Percentiles rank a stretch among this genome's conserved stretches.
phyloP scores from a whole-genome alignment of 2,113 vertebrate genomes.

The Menura novaehollandiae region DNA sequence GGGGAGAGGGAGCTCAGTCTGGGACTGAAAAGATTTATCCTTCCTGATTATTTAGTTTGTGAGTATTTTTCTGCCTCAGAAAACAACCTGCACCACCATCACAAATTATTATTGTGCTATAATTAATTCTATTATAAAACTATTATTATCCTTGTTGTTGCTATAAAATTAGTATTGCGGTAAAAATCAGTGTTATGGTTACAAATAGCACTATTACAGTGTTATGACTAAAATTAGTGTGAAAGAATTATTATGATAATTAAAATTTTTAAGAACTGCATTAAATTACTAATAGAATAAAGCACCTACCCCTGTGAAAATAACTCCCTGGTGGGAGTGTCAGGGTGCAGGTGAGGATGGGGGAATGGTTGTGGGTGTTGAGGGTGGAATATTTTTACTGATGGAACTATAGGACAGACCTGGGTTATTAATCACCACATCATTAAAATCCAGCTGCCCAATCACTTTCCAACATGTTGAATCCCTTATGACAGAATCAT shows the following conservation, averaged over 20 bases:
- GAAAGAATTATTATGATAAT: not conserved
- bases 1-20: fast-evolving
- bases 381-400: not conserved
- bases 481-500: too few relatives aligned
- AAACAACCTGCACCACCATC: not conserved
- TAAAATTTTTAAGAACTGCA: not conserved
- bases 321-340: not conserved
- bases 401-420: not conserved
- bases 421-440: fast-evolving
- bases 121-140: not conserved
- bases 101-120: not conserved
- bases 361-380: not conserved
- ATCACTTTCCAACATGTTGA: not conserved
- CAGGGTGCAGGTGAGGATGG: not conserved
- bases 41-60: not conserved
- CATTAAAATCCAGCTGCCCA: not conserved
- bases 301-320: not conserved
- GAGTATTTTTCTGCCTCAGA: not conserved
- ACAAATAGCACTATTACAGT: not conserved
- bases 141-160: not conserved
- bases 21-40: not conserved
- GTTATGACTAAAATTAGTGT: not conserved
- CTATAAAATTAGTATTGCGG: not conserved
- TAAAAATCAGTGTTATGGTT: not conserved
- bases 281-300: not conserved